These are phyloP conservation scores for Psittacula echo DNA, from an alignment of 2,797 vertebrate species.

Conservation along the genomic window DNA sequence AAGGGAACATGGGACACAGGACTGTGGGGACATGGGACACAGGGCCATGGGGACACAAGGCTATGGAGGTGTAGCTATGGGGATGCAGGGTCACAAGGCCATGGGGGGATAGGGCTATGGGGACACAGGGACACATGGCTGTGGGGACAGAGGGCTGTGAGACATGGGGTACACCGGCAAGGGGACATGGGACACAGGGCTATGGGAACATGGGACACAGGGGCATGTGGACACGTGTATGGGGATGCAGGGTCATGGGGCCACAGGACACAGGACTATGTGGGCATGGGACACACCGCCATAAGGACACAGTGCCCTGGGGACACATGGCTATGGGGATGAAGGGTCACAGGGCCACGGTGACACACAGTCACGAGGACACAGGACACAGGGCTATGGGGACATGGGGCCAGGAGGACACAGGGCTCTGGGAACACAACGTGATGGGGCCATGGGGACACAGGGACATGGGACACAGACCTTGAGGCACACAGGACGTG, in stretches of 20 bases:
- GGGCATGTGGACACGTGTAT: too few species aligned
- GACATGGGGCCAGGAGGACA: neutral
- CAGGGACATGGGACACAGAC: neutral
- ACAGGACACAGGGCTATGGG: too few species aligned
- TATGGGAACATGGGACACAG: too few species aligned
- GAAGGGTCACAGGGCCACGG: too few species aligned
- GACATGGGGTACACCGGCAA: too few species aligned
- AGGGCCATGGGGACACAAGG: too few species aligned
- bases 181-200: neutral
- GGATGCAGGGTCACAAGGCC: neutral
- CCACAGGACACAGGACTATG: too few species aligned
- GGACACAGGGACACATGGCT: neutral
- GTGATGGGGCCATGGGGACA: neutral
- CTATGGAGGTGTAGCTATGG: neutral
- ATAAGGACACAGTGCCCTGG: too few species aligned
- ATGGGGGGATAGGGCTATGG: too few species aligned
- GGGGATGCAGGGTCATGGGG: neutral
- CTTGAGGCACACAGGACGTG: neutral
- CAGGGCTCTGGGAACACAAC: too few species aligned
- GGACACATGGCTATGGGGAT: neutral
- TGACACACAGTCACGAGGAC: neutral
- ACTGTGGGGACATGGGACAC: neutral
- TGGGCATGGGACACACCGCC: neutral
- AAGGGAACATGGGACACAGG: neutral
- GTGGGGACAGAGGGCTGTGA: neutral